Percentiles rank a stretch among this genome's conserved stretches.
phyloP scores from a whole-genome alignment of 2,113 vertebrate species.

The Hydropotes inermis region DNA sequence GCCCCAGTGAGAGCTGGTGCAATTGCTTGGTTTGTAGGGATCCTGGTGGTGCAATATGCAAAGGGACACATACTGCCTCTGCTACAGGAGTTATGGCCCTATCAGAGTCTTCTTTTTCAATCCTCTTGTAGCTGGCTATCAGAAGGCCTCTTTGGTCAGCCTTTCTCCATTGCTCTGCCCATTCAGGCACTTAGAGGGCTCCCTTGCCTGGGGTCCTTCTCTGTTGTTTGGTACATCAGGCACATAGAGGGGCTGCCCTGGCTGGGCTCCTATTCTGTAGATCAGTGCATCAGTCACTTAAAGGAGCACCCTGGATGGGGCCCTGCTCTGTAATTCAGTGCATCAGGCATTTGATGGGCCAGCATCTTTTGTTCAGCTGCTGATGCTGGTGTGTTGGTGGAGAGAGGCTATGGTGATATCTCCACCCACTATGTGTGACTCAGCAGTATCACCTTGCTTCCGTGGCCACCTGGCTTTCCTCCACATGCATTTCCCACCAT shows the following conservation, averaged over 20 bases:
- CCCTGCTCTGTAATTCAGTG: not conserved
- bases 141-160: not conserved
- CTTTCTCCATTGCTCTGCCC: not conserved
- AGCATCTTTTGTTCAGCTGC: not conserved
- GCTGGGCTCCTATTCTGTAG: not conserved
- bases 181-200: not conserved
- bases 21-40: not conserved
- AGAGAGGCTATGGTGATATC: not conserved
- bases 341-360: not conserved
- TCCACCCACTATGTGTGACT: not conserved
- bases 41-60: not conserved
- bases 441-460: not conserved
- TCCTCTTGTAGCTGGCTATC: not conserved
- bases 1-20: not conserved
- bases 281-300: not conserved
- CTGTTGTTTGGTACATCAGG: not conserved
- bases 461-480: not conserved
- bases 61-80: not conserved
- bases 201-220: not conserved
- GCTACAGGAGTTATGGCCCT: not conserved
- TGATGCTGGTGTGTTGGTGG: fast-evolving
- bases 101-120: not conserved
- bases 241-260: not conserved
- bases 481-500: not conserved
- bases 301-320: not conserved